Base-by-base conservation (phyloP, 2,113 vertebrate genomes). In the Pteropus alecto region DNA sequence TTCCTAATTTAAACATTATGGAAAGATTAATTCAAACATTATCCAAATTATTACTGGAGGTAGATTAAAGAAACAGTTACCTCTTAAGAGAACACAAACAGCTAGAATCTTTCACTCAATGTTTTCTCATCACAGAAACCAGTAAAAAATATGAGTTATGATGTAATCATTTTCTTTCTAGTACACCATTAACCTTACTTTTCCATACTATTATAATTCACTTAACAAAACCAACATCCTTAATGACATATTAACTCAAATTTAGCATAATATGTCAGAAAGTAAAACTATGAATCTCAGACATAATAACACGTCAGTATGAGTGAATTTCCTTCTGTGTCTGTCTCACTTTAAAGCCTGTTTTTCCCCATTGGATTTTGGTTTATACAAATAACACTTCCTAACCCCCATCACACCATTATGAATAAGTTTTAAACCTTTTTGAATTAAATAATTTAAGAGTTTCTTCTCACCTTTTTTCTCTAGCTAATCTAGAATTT, bases 401-500 rank as follows among this genome's bases (percentile, higher is more conserved):
- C 81, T 58, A 94, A 24, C 30, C n/a, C 77, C 78, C 88, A 67
- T 76, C 22, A 96, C 22, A 93, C 63, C 67, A 48, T 85, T 22
- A 70, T 88, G 67, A 16, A 15, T 87, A 43, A 78, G 28, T 96
- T 93, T 97, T 48, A 96, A 97, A 96, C 43, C 35, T 19, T 96
- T 89, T 84, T 93, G 96, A 96, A 95, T 96, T 74, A 95, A 97
- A 95, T 63, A 96, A 88, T 79, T 95, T 97, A 61, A 96, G 92
- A 81, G 71, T 60, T 97, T 98, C 93, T 67, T 97, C 58, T 73
- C 95, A 28, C 22, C 28, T 97, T 94, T 97, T 95, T 94, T 56
- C 88, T 97, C 81, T 87, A 94, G 26, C 33, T 93, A 95, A 96
- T 96, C 51, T 92, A 85, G 94, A 98, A 91, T 90, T 82, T 96